Base-by-base conservation (phyloP, 2,113 vertebrate genomes). In the Puntigrus tetrazona region DNA sequence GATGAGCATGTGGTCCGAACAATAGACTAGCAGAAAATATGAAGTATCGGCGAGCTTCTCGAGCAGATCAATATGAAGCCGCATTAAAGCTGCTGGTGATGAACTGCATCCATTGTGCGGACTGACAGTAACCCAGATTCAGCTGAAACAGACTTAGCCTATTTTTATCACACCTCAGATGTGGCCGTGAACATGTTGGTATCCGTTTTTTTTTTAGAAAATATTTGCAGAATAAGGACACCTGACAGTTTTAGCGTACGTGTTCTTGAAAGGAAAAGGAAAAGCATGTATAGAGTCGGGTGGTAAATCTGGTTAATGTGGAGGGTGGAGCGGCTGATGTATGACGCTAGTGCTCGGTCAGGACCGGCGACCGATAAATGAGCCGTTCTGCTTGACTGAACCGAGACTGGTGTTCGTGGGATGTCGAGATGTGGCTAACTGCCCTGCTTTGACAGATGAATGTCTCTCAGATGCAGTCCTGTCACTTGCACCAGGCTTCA, bases 361-460 rank as follows among this genome's bases (percentile, higher is more conserved):
- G 67, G 78, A 90, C 88, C 87, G 87, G 81, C 89, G 88, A 91
- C 38, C 81, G 80, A 89, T 90, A 93, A 93, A 93, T 93, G 86
- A 90, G 86, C 55, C 78, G 87, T 88, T 90, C 89, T 91, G 90
- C 89, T 90, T 92, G 91, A 92, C 82, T 91, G 90, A 89, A 88
- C 91, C 86, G 89, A 88, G 87, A 27, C 45, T 81, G 89, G 87
- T 88, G 91, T 92, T 90, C 91, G 92, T 93, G 93, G 87, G 84
- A 80, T 87, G 87, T 87, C 89, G 89, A 92, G 92, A 88, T 93
- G 91, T 88, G 92, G 86, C 88, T 90, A 84, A 83, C 59, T 76
- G 80, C 29, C 80, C 38, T 86, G 65, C 20, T 9, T 78, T 82
- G 87, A 80, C 73, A 69, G 65, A 81, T 80, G 80, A 34, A 73